These are phyloP conservation scores for Pseudomyrmex cubaensis DNA, from an alignment of 1,140 invertebrate species.

Conservation along the genomic window DNA sequence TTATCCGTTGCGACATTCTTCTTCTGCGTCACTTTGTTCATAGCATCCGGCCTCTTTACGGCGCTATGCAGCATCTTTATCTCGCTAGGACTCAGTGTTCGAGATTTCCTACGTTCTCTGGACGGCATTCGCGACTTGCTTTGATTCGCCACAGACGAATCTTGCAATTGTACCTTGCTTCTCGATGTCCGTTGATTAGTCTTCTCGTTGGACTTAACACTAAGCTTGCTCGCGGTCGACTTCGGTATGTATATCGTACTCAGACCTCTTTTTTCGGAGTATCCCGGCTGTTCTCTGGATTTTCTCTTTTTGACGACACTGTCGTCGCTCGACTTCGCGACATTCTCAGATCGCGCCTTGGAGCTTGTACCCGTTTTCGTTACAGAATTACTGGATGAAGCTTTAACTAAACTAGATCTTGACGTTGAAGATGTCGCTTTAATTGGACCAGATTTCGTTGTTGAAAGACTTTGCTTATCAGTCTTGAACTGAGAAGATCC, in stretches of 20 bases:
- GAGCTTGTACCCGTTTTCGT: constrained; percentile 42
- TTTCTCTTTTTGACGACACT: constrained; percentile 41
- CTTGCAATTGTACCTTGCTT: constrained; percentile 28
- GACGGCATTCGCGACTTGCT: constrained; percentile 8
- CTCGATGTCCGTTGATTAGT: background rate
- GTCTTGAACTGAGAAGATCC: constrained; percentile 36
- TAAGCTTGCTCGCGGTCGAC: constrained; percentile 60
- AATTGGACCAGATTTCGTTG: constrained; percentile 24
- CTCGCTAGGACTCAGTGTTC: constrained; percentile 80
- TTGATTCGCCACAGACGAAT: background rate
- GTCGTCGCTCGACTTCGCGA: constrained; percentile 5
- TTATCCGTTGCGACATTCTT: background rate
- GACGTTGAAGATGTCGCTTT: constrained; percentile 4
- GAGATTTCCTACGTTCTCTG: constrained; percentile 74
- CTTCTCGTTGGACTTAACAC: constrained; percentile 31
- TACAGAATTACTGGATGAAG: constrained; percentile 11
- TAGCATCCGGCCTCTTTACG: background rate
- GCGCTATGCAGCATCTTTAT: constrained; percentile 74
- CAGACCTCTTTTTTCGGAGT: constrained; percentile 74
- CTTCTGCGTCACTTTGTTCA: constrained; percentile 24
- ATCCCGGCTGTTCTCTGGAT: constrained; percentile 37
- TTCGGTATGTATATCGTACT: constrained; percentile 77
- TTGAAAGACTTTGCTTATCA: constrained; percentile 41
- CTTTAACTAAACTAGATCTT: constrained; percentile 21
- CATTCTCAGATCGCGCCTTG: constrained; percentile 38